Evolutionary conservation across 92 coral and sea anemone species (phyloP), one percentile per base, ranked within the genome.

Genomic region (Porites evermanni): DNA sequence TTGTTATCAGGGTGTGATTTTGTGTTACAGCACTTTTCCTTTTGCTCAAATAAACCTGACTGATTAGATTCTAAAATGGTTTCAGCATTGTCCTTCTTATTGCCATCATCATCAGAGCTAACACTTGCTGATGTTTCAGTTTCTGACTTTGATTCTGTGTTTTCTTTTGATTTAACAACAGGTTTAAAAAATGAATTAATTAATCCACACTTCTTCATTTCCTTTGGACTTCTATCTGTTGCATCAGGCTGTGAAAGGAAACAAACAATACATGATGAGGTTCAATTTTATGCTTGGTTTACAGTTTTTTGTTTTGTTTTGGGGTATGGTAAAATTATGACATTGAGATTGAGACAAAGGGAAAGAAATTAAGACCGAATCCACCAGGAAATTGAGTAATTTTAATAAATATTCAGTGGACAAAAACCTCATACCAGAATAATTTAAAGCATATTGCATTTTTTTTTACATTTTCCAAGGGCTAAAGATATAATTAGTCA

Each of bases 151-250:
- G 67, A 54, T 68, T 80, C 38, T 8, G 47, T 16, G 38, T 20
- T 52, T 53, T 81, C 52, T 12, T n/a, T 44, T 32, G 53, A 20
- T 53, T 56, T 66, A 38, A 23, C 7, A 38, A 52, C 12, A 1
- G 86, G 86, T 29, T 70, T 76, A 19, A 81, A 81, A 72, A 81
- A 81, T 13, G 86, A 74, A 71, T 81, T 32, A 12, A 81, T 81
- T 20, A 44, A 64, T 24, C 78, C 58, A 19, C 1, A 32, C 58
- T 70, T 81, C 69, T 56, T 53, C 2, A n/a, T 59, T 81, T 59
- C 70, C 38, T 81, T 81, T 17, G 38, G 58, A 59, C 60, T 64
- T 52, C 78, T 12, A 19, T 20, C 78, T 29, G 60, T 16, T 7
- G 6, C 59, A 2, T 29, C 56, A 70, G 70, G 2, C 86, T 81